Percentiles rank a stretch among this genome's conserved stretches.
phyloP scores from a whole-genome alignment of 2,888 invertebrate genomes.

The Polydrusus cervinus region DNA sequence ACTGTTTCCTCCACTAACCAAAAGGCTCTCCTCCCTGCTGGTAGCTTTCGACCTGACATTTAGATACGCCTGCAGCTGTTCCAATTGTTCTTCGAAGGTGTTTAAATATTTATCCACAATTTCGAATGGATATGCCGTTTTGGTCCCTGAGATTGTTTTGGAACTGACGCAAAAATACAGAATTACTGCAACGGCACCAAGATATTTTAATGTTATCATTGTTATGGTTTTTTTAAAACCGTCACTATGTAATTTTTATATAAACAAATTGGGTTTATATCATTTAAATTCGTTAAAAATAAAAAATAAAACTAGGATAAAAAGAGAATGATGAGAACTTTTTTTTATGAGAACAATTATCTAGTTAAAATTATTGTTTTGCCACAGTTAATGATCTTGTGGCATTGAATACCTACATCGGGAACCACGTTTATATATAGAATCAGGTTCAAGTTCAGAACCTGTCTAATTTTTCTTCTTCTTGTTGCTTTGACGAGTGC shows the following conservation, averaged over 20 bases:
- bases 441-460: background rate
- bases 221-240: background rate
- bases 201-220: background rate
- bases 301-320: too few species aligned
- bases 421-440: background rate
- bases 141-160: conserved; percentile 46
- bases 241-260: too few species aligned
- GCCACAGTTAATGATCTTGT: background rate
- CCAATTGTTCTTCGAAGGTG: conserved; percentile 62
- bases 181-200: background rate
- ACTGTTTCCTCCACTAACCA: background rate
- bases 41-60: background rate
- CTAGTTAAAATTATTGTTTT: background rate
- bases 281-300: too few species aligned
- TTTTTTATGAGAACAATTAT: background rate
- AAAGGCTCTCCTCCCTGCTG: background rate
- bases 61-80: conserved; percentile 56
- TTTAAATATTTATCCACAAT: conserved; percentile 65
- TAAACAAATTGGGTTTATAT: background rate
- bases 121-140: conserved; percentile 60
- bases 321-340: too few species aligned
- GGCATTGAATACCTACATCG: background rate
- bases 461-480: conserved; percentile 12
- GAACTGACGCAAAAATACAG: background rate
- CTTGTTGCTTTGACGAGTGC: background rate